Conservation (phyloP, 2,797 vertebrate genomes). For the Toxotes lorentzi region DNA sequence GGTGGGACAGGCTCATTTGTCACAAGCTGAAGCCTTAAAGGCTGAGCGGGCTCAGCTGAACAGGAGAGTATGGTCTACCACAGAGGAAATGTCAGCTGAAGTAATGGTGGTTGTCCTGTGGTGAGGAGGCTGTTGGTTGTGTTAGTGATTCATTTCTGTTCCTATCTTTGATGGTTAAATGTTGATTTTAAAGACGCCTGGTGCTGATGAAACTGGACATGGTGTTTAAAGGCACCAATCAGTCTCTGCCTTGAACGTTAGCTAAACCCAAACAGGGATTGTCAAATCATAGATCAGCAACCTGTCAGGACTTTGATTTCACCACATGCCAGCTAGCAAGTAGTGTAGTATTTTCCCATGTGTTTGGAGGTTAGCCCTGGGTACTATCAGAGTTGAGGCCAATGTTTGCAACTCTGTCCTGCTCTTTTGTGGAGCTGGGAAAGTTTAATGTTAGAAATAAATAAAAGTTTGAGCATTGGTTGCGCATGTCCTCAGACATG, state of each 20-base stretch:
- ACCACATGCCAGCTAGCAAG: too few relatives aligned
- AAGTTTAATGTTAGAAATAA: not conserved
- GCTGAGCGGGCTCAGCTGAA: slow-evolving; percentile 23
- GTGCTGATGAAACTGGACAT: slow-evolving; percentile 13
- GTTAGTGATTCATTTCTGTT: slow-evolving; percentile 26
- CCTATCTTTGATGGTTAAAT: slow-evolving; percentile 12
- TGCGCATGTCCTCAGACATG: too few relatives aligned
- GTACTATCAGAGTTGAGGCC: too few relatives aligned
- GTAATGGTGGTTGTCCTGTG: not conserved
- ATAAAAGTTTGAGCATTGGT: not conserved
- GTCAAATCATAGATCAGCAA: not conserved
- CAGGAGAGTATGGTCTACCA: slow-evolving; percentile 37
- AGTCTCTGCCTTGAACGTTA: not conserved
- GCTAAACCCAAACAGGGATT: not conserved
- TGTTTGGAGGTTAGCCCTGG: too few relatives aligned
- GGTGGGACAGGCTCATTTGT: slow-evolving; percentile 70
- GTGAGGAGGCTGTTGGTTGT: slow-evolving; percentile 7
- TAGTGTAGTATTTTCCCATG: too few relatives aligned
- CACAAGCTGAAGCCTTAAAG: slow-evolving; percentile 48
- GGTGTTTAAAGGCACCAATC: not conserved
- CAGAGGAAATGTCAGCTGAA: slow-evolving; percentile 42
- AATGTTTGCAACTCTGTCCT: too few relatives aligned
- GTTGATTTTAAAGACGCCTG: slow-evolving; percentile 19
- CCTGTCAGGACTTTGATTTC: not conserved
- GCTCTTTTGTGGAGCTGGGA: too few relatives aligned